phyloP scores from a whole-genome alignment of 1,140 invertebrate species.

The Elymnias hypermnestra region DNA sequence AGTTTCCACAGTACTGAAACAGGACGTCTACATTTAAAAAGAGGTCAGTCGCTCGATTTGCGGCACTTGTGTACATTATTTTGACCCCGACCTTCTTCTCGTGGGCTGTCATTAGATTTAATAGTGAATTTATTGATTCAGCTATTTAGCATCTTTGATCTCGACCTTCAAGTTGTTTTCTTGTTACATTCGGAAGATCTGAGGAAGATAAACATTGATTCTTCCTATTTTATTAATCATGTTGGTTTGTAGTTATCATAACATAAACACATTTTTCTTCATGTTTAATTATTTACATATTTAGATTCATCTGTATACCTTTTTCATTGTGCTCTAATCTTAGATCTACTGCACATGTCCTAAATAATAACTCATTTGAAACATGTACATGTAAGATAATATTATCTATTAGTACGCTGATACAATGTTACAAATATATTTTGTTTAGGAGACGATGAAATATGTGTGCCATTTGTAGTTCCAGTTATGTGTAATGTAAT shows the following conservation, averaged over 20 bases:
- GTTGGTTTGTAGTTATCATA: neutral
- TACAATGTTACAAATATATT: too few species aligned
- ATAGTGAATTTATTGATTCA: slow-evolving; percentile 1
- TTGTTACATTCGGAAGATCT: neutral
- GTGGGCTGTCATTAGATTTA: slow-evolving; percentile 3
- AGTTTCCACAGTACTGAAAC: too few species aligned
- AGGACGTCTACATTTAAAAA: slow-evolving; percentile 5
- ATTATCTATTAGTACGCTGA: too few species aligned
- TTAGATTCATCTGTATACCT: neutral
- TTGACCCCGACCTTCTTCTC: slow-evolving; percentile 12
- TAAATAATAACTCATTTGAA: neutral
- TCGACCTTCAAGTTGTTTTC: neutral
- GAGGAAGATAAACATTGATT: neutral
- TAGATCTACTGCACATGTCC: too few species aligned
- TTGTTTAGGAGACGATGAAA: too few species aligned
- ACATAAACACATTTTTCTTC: neutral
- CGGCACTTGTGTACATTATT: slow-evolving; percentile 8
- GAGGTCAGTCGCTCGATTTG: slow-evolving; percentile 10
- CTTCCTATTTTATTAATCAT: neutral
- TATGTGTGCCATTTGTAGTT: too few species aligned
- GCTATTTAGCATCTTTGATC: slow-evolving; percentile 4
- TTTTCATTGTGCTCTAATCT: neutral
- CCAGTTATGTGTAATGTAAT: too few species aligned
- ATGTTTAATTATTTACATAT: too few species aligned
- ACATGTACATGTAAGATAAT: too few species aligned